These are phyloP conservation scores for Amphiprion ocellaris DNA, from an alignment of 2,113 vertebrate species.

Conservation along the genomic window DNA sequence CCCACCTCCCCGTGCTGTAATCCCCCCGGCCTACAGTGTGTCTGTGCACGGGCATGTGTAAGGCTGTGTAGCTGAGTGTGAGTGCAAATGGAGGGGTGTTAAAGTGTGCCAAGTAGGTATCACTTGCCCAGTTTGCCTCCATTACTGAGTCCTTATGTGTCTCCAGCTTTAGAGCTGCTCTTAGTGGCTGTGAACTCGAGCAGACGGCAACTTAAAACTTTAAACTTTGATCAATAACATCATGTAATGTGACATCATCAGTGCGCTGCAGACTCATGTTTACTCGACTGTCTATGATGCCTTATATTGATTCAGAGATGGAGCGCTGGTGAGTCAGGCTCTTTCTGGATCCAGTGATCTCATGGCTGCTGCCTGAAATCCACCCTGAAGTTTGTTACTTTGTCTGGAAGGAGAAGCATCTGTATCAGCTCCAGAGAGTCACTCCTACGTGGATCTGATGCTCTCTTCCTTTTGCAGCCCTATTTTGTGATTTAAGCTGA, in stretches of 20 bases:
- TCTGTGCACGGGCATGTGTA: constrained; percentile 18
- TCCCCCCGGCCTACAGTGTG: constrained; percentile 53
- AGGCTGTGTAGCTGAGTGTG: constrained; percentile 6
- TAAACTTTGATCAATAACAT: constrained; percentile 34
- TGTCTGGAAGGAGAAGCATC: background rate
- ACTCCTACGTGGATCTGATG: background rate
- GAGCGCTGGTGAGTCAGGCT: background rate
- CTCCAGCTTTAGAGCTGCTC: background rate
- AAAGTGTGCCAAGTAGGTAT: constrained; percentile 46
- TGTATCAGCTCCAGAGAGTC: background rate
- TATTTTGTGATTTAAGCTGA: background rate
- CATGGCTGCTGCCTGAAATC: background rate
- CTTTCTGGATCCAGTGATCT: background rate
- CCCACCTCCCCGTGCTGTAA: constrained; percentile 27
- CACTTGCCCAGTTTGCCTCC: constrained; percentile 50
- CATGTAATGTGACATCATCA: constrained; percentile 35
- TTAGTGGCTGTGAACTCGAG: constrained; percentile 3
- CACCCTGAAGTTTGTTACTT: constrained; percentile 4
- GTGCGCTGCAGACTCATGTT: constrained; percentile 30
- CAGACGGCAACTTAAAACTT: constrained; percentile 23
- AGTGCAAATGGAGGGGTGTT: constrained; percentile 44
- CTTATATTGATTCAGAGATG: constrained; percentile 29
- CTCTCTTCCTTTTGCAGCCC: background rate
- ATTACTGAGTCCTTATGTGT: constrained; percentile 20
- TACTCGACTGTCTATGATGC: constrained; percentile 15